Conservation (phyloP, 2,797 vertebrate species). For the Pseudochirops cupreus region DNA sequence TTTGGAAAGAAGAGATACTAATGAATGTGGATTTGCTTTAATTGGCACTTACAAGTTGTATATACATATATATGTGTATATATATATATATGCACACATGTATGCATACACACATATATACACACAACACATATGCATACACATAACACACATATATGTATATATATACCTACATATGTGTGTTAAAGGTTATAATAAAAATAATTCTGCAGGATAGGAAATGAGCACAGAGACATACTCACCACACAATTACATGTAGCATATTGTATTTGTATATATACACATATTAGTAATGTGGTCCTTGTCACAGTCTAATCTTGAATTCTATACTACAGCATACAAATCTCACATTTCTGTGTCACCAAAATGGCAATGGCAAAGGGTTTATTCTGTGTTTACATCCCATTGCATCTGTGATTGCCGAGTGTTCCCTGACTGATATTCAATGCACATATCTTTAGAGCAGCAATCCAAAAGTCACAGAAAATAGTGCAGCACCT, state of each 20-base stretch:
- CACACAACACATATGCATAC: no score
- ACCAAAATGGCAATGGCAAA: slow-evolving; percentile 51
- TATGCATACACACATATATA: no score
- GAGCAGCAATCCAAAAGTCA: background rate
- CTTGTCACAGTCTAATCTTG: slow-evolving; percentile 15
- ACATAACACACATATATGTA: no score
- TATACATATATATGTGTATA: no score
- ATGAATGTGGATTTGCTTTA: slow-evolving; percentile 63
- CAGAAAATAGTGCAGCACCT: slow-evolving; percentile 43
- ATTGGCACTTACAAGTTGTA: slow-evolving; percentile 54
- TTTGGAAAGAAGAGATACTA: slow-evolving; percentile 55
- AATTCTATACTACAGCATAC: background rate
- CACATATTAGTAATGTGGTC: slow-evolving; percentile 13
- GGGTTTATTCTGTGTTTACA: slow-evolving; percentile 49
- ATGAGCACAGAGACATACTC: background rate
- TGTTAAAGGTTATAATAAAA: slow-evolving; percentile 67
- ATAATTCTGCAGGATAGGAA: slow-evolving; percentile 54
- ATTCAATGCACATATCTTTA: slow-evolving; percentile 46
- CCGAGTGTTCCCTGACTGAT: slow-evolving; percentile 31
- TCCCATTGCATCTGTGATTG: slow-evolving; percentile 34
- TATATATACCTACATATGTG: no score
- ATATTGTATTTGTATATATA: background rate
- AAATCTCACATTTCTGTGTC: slow-evolving; percentile 41
- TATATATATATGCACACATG: no score
- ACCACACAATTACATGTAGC: background rate